Evolutionary conservation across 2,888 invertebrate species (phyloP).

Genomic region (Arge pagana): DNA sequence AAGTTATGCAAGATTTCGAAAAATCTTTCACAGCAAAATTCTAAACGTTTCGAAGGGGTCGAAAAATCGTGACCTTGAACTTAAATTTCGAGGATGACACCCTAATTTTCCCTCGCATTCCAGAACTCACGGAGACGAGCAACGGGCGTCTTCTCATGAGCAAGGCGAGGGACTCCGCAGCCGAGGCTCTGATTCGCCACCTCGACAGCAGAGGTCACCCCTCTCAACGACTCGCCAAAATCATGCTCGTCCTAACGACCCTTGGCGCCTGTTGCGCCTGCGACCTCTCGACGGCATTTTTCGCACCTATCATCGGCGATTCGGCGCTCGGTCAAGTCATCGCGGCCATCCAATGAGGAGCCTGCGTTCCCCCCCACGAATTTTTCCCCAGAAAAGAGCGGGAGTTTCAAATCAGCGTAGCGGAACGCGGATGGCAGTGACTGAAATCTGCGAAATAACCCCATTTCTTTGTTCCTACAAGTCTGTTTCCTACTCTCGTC

Average conservation of each 20-base stretch:
- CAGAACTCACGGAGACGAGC: conserved; percentile 43
- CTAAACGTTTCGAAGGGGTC: no score
- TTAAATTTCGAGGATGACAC: no score
- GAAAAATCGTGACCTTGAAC: no score
- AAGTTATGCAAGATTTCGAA: no score
- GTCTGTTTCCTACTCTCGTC: no score
- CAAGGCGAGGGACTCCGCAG: conserved; percentile 39
- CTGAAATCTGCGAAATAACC: no score
- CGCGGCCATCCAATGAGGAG: conserved; percentile 45
- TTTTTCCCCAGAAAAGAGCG: no score
- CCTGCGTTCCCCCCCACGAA: no score
- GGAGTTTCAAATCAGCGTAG: no score
- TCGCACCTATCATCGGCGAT: conserved; percentile 48
- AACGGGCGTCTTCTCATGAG: conserved; percentile 35
- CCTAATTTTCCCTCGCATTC: background rate
- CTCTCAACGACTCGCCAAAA: conserved; percentile 39
- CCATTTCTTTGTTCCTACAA: no score
- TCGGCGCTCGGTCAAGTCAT: conserved; percentile 47
- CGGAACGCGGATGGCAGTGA: no score
- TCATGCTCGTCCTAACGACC: conserved; percentile 45
- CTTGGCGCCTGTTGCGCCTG: conserved; percentile 46
- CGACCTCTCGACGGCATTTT: conserved; percentile 44
- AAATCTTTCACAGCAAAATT: no score
- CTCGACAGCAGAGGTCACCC: conserved; percentile 36
- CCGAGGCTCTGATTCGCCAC: conserved; percentile 41